Evolutionary conservation across 2,888 invertebrate species (phyloP).

Genomic region (Tanypteryx hageni): DNA sequence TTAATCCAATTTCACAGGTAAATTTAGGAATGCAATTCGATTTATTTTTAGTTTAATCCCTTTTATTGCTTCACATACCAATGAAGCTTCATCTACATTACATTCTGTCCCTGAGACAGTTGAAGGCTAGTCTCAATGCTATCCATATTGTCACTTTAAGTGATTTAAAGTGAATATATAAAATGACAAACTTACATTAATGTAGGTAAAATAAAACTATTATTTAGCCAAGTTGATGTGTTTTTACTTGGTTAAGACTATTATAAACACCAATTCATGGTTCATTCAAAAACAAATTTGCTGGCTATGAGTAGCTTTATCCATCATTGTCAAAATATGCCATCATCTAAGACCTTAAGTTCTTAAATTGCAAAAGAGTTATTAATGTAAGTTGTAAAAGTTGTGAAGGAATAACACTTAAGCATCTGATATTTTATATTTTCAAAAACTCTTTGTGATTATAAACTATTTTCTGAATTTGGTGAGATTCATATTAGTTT

Average conservation of each 20-base stretch:
- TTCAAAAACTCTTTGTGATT: too few relatives aligned
- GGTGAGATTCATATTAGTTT: not conserved
- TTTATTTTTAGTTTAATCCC: not conserved
- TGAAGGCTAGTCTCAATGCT: conserved; percentile 30
- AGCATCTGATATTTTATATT: not conserved
- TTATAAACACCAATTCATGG: not conserved
- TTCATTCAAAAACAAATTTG: not conserved
- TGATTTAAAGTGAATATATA: not conserved
- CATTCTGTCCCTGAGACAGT: conserved; percentile 34
- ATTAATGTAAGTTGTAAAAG: too few relatives aligned
- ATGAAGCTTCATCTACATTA: not conserved
- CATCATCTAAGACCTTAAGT: not conserved
- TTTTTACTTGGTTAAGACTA: not conserved
- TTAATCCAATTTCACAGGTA: not conserved
- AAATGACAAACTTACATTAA: not conserved
- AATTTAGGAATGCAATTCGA: not conserved
- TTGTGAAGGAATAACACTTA: too few relatives aligned
- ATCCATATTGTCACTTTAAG: conserved; percentile 14
- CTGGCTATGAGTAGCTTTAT: too few relatives aligned
- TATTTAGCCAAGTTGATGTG: not conserved
- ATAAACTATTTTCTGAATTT: not conserved
- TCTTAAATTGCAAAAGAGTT: too few relatives aligned
- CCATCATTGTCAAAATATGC: not conserved
- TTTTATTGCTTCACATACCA: not conserved
- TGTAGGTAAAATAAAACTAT: not conserved